These are phyloP conservation scores for Lasioglossum oenotherae DNA, from an alignment of 2,888 invertebrate species.

Conservation along the genomic window DNA sequence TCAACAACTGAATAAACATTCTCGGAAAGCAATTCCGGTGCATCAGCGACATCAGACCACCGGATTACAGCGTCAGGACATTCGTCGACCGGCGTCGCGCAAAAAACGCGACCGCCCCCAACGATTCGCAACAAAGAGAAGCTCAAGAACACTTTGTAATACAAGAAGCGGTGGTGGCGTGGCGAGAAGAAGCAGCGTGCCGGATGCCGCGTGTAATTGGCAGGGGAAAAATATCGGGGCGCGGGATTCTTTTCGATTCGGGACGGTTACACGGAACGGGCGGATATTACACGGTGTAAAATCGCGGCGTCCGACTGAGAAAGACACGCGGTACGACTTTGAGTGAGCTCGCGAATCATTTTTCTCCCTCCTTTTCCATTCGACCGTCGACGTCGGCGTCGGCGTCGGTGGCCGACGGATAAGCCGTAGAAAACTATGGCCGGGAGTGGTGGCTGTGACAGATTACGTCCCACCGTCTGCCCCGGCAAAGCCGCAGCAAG, in stretches of 20 bases:
- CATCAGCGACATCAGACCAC: background rate
- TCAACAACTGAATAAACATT: background rate
- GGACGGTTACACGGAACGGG: constrained; percentile 16
- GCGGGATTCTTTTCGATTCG: constrained; percentile 1
- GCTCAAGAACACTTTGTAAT: constrained; percentile 11
- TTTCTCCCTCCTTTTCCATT: constrained; percentile 57
- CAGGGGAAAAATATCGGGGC: constrained; percentile 11
- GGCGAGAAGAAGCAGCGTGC: constrained; percentile 15
- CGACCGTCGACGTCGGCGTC: constrained; percentile 3
- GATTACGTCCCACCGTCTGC: constrained; percentile 72
- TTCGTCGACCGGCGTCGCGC: background rate
- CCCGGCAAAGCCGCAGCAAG: constrained; percentile 60
- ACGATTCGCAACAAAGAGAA: constrained; percentile 6
- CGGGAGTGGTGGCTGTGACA: constrained; percentile 70
- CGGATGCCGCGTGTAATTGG: constrained; percentile 19
- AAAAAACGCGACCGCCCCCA: background rate
- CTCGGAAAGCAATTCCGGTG: background rate
- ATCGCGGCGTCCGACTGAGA: constrained; percentile 26
- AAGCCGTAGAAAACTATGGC: constrained; percentile 72
- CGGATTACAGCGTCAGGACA: background rate
- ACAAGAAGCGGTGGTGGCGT: background rate
- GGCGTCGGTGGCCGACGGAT: constrained; percentile 57
- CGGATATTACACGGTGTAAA: constrained; percentile 52
- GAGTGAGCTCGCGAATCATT: constrained; percentile 14
- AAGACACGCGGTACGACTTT: constrained; percentile 31